These are phyloP conservation scores for Enteromius trimaculatus DNA, from an alignment of 2,797 vertebrate genomes.

Conservation along the genomic window DNA sequence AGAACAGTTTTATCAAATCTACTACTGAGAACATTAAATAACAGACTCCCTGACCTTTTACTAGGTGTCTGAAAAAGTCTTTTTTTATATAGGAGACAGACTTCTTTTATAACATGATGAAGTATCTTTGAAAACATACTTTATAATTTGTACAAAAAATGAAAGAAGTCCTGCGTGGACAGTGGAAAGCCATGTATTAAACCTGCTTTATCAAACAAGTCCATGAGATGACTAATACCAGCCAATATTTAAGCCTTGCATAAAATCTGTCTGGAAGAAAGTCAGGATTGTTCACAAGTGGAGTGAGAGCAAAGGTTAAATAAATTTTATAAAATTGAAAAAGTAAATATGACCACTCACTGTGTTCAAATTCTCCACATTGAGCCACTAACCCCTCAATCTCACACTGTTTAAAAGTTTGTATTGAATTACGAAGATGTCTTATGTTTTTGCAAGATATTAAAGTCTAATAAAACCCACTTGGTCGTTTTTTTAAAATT, in stretches of 20 bases:
- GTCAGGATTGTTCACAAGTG: not conserved
- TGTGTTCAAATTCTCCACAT: constrained; percentile 5
- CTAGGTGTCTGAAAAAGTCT: not conserved
- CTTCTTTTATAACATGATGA: not conserved
- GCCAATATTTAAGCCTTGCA: not conserved
- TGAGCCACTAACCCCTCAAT: constrained; percentile 14
- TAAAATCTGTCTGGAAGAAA: not conserved
- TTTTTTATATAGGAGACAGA: not conserved
- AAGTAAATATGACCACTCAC: not conserved
- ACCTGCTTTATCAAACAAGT: not conserved
- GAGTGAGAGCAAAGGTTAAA: not conserved
- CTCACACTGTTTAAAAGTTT: not conserved
- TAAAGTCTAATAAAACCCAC: constrained; percentile 33
- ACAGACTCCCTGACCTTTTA: not conserved
- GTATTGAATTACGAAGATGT: constrained; percentile 27
- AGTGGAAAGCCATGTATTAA: not conserved
- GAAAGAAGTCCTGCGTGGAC: not conserved
- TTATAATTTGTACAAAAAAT: not conserved
- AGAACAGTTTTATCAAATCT: not conserved
- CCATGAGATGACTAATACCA: not conserved
- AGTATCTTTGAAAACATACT: not conserved
- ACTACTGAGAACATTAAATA: not conserved
- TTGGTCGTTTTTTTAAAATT: constrained; percentile 34
- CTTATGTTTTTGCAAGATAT: constrained; percentile 32
- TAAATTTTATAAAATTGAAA: not conserved